Conservation (phyloP, 2,888 invertebrate genomes). For the Ochropacha duplaris region DNA sequence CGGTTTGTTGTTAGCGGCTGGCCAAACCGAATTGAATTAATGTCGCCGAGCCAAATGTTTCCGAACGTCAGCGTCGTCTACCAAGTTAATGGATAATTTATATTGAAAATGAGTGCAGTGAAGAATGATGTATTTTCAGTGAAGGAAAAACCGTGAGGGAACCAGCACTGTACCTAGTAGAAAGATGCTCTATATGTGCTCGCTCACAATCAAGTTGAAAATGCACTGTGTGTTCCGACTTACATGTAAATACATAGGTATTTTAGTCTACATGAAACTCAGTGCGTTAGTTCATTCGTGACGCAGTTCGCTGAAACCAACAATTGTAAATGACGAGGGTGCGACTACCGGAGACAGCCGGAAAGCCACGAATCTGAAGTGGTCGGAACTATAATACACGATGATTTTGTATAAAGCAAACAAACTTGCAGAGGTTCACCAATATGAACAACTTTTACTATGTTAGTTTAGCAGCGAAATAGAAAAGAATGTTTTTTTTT, state of each 20-base stretch:
- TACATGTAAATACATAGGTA: no score
- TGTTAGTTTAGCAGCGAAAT: no score
- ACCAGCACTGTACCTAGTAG: no score
- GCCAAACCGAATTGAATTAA: constrained; percentile 35
- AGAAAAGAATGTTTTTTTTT: no score
- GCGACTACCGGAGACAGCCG: constrained; percentile 38
- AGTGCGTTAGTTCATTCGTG: neutral
- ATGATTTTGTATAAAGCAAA: no score
- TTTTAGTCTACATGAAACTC: neutral
- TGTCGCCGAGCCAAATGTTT: constrained; percentile 19
- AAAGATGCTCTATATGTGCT: no score
- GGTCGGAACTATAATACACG: constrained; percentile 19
- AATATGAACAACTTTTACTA: neutral
- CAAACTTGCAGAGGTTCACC: no score
- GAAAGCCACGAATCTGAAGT: constrained; percentile 34
- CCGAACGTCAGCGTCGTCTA: constrained; percentile 7
- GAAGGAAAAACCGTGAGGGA: no score
- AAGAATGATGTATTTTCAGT: no score
- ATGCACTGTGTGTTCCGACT: no score
- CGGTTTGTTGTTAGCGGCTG: constrained; percentile 32
- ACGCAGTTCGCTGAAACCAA: constrained; percentile 21
- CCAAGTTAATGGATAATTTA: constrained; percentile 2
- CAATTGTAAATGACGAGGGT: constrained; percentile 50
- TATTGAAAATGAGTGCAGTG: no score
- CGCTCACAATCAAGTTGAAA: no score